Conservation (phyloP, 2,797 vertebrate genomes). For the Danio kyathit region DNA sequence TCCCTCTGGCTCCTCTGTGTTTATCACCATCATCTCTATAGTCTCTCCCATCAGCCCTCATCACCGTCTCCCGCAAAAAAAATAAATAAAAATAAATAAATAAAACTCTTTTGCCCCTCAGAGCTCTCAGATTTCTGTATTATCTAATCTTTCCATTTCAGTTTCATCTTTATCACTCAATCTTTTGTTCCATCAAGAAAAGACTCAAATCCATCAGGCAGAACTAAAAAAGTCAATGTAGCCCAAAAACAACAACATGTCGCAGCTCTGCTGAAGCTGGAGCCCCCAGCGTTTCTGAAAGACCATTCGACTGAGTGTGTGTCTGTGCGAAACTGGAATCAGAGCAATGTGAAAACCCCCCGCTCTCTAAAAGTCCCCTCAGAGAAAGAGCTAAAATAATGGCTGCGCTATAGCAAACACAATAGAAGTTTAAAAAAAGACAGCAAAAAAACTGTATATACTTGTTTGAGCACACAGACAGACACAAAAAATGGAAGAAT, state of each 20-base stretch:
- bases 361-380: conserved; percentile 59
- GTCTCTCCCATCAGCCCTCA: conserved; percentile 28
- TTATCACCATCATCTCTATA: conserved; percentile 10
- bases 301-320: conserved; percentile 38
- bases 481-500: conserved; percentile 46
- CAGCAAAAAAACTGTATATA: conserved; percentile 53
- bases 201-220: conserved; percentile 10
- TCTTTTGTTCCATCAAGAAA: conserved; percentile 19
- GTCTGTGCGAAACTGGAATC: conserved; percentile 48
- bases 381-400: conserved; percentile 47
- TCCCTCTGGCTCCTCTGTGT: background rate
- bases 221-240: conserved; percentile 18
- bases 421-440: conserved; percentile 63
- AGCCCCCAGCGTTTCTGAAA: conserved; percentile 1
- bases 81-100: no score
- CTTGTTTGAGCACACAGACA: conserved; percentile 51
- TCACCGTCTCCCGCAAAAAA: conserved; percentile 37
- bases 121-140: conserved; percentile 37
- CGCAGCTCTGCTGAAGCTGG: background rate
- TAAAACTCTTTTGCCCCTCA: conserved; percentile 19
- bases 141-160: conserved; percentile 42
- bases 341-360: conserved; percentile 8
- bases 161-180: conserved; percentile 13
- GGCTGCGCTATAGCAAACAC: conserved; percentile 66
- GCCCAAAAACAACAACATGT: conserved; percentile 44